Percentiles rank a stretch among this genome's conserved stretches.
Conservation (phyloP, 2,113 vertebrate genomes). For the Rostratula benghalensis region DNA sequence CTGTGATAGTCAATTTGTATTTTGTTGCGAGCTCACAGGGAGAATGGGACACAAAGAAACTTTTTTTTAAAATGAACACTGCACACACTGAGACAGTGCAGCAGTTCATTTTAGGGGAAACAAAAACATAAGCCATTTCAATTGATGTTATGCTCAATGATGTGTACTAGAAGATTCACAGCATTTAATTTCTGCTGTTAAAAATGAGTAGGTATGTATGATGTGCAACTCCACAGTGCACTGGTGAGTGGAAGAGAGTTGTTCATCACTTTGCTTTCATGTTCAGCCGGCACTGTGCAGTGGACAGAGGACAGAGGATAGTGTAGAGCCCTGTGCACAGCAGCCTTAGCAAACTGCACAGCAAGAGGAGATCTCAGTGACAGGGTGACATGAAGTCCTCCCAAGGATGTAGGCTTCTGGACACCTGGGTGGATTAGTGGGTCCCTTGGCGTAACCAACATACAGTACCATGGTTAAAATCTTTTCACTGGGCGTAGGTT, state of each 20-base stretch:
- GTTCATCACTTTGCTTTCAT: not conserved
- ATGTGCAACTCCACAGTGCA: not conserved
- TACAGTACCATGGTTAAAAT: rapidly evolving
- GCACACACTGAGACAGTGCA: rapidly evolving
- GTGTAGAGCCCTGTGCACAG: rapidly evolving
- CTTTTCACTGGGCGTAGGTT: not conserved
- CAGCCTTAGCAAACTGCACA: not conserved
- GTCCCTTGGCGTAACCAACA: rapidly evolving
- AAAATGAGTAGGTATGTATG: not conserved
- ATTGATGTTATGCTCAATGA: rapidly evolving
- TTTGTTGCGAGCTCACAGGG: not conserved
- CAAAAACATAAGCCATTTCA: not conserved
- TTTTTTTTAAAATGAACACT: rapidly evolving
- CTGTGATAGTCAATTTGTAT: not conserved
- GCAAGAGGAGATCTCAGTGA: not conserved
- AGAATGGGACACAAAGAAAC: not conserved
- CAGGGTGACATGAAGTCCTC: not conserved
- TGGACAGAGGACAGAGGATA: not conserved
- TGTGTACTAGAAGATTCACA: not conserved
- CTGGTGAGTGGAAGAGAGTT: not conserved
- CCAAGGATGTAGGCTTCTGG: not conserved
- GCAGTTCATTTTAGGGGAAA: not conserved
- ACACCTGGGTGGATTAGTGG: not conserved
- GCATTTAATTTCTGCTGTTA: not conserved
- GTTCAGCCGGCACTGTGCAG: not conserved